Percentiles rank a stretch among this genome's conserved stretches.
These are phyloP conservation scores for Balaenoptera acutorostrata DNA, from an alignment of 2,113 vertebrate genomes.

Conservation along the genomic window DNA sequence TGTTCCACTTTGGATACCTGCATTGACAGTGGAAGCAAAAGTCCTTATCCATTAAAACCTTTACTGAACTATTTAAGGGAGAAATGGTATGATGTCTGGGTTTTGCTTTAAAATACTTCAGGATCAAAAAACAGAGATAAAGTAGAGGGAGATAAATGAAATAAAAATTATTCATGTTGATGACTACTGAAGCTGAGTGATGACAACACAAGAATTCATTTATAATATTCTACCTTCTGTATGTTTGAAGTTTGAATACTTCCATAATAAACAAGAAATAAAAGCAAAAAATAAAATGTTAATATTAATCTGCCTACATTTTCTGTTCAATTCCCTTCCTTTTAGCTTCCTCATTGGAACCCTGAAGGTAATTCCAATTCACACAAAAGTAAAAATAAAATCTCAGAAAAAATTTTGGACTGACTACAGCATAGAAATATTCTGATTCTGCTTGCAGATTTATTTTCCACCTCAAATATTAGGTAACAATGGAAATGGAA, in stretches of 20 bases:
- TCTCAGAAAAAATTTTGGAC: neutral
- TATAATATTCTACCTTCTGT: neutral
- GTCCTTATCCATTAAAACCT: neutral
- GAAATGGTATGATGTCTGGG: neutral
- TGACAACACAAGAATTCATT: neutral
- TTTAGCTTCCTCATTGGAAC: neutral
- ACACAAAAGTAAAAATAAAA: neutral
- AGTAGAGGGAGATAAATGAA: neutral
- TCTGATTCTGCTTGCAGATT: neutral
- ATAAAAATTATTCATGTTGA: neutral
- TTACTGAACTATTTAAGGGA: neutral
- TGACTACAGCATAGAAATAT: neutral
- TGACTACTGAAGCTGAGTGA: neutral
- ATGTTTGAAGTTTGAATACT: neutral
- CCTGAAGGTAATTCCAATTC: neutral
- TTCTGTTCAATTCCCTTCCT: neutral
- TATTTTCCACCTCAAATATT: neutral
- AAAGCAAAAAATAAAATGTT: neutral
- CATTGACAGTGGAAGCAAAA: neutral
- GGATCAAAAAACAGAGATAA: neutral
- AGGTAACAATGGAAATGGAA: neutral
- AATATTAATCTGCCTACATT: neutral
- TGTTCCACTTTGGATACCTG: neutral
- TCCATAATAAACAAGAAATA: neutral
- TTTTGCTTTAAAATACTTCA: conserved; percentile 11